These are phyloP conservation scores for Setophaga petechia DNA, from an alignment of 2,113 vertebrate genomes.

Conservation along the genomic window DNA sequence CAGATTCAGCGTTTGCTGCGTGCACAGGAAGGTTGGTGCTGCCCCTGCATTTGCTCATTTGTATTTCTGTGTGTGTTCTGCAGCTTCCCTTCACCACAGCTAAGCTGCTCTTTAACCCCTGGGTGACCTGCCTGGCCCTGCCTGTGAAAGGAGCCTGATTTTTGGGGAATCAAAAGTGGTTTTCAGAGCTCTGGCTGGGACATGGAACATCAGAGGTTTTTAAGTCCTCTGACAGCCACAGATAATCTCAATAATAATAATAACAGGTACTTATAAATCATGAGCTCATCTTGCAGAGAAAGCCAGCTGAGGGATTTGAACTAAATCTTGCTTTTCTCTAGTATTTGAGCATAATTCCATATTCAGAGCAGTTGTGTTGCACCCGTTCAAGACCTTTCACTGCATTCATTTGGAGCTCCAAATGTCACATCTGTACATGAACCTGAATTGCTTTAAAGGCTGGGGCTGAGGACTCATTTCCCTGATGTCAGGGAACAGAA, in stretches of 20 bases:
- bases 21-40: neutral
- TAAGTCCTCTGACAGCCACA: neutral
- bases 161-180: rapidly evolving
- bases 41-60: neutral
- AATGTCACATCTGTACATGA: neutral
- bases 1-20: neutral
- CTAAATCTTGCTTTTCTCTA: neutral
- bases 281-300: neutral
- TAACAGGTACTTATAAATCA: neutral
- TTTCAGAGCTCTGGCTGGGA: neutral
- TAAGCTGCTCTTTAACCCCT: neutral
- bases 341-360: neutral
- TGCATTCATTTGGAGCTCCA: neutral
- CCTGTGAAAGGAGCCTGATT: neutral
- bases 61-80: neutral
- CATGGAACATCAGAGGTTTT: neutral
- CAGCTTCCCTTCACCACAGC: neutral
- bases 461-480: neutral
- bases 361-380: neutral
- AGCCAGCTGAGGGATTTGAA: neutral
- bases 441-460: neutral
- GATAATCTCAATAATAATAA: neutral
- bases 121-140: neutral
- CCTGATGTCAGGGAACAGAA: neutral
- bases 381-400: neutral